phyloP scores from a whole-genome alignment of 2,888 invertebrate species.

The Habroteleia sp. region DNA sequence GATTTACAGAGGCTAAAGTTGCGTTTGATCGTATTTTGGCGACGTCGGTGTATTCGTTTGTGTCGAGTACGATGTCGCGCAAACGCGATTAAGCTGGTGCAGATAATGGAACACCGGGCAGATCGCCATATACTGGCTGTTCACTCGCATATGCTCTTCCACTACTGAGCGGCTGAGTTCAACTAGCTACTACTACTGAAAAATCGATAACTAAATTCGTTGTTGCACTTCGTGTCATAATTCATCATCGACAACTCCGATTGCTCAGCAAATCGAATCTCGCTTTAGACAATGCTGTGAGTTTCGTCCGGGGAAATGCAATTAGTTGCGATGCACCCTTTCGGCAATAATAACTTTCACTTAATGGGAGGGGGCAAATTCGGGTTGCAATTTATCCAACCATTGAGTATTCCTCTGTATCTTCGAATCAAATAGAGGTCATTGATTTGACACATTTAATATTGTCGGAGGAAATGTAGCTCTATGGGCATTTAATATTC shows the following conservation, averaged over 20 bases:
- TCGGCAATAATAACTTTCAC: too few relatives aligned
- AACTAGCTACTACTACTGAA: slow-evolving; percentile 62
- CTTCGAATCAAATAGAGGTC: too few relatives aligned
- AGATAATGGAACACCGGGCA: slow-evolving; percentile 60
- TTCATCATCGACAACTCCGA: slow-evolving; percentile 41
- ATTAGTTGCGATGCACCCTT: too few relatives aligned
- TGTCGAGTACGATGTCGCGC: slow-evolving; percentile 34
- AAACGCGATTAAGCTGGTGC: slow-evolving; percentile 44
- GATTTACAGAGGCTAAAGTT: too few relatives aligned
- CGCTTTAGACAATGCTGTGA: slow-evolving; percentile 5
- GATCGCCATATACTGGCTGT: slow-evolving; percentile 54
- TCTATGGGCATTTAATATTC: too few relatives aligned
- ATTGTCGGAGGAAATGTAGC: too few relatives aligned
- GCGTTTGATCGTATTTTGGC: too few relatives aligned
- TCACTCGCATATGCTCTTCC: slow-evolving; percentile 60
- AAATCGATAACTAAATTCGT: slow-evolving; percentile 61
- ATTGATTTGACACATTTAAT: too few relatives aligned
- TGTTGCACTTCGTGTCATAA: slow-evolving; percentile 38
- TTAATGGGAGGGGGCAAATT: too few relatives aligned
- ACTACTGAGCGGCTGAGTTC: slow-evolving; percentile 62
- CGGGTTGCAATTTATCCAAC: too few relatives aligned
- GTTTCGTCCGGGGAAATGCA: not conserved
- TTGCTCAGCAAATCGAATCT: slow-evolving; percentile 26
- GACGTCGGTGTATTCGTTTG: too few relatives aligned
- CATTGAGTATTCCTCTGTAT: too few relatives aligned